Percentiles rank a stretch among this genome's conserved stretches.
Evolutionary conservation across 2,888 invertebrate species (phyloP).

Genomic region (Callosobruchus maculatus): DNA sequence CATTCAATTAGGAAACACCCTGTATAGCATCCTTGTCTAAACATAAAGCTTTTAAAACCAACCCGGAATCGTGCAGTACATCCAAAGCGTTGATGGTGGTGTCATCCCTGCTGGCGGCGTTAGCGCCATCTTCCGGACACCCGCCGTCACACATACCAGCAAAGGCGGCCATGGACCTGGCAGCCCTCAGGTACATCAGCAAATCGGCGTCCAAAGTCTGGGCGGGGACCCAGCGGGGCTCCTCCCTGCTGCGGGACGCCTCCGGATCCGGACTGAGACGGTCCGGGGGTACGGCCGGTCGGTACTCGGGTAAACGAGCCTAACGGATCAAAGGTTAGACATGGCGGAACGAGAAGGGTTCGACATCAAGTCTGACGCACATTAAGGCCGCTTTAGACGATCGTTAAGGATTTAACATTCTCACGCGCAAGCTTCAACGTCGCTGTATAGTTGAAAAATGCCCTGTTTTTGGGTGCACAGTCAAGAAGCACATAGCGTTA

Average conservation of each 20-base stretch:
- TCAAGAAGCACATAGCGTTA: too few relatives aligned
- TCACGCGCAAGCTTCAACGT: too few relatives aligned
- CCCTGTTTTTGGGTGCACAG: too few relatives aligned
- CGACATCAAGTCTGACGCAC: too few relatives aligned
- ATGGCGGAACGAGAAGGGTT: too few relatives aligned
- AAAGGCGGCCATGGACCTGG: slow-evolving; percentile 97
- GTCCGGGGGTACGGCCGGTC: slow-evolving; percentile 52
- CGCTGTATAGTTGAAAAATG: too few relatives aligned
- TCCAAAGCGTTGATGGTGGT: slow-evolving; percentile 96
- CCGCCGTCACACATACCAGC: slow-evolving; percentile 98
- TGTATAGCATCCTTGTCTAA: too few relatives aligned
- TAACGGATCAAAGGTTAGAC: slow-evolving; percentile 16
- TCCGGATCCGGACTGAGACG: slow-evolving; percentile 57
- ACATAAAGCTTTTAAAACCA: too few relatives aligned
- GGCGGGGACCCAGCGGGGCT: slow-evolving; percentile 85
- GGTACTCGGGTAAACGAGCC: slow-evolving; percentile 50
- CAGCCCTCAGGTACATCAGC: slow-evolving; percentile 95
- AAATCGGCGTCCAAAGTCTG: slow-evolving; percentile 92
- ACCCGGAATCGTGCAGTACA: slow-evolving; percentile 55
- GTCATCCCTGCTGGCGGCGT: slow-evolving; percentile 94
- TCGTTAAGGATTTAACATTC: too few relatives aligned
- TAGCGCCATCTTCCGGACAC: slow-evolving; percentile 93
- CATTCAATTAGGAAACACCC: too few relatives aligned
- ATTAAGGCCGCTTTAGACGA: too few relatives aligned
- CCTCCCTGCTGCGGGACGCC: slow-evolving; percentile 65